Evolutionary conservation across 2,797 vertebrate genomes (phyloP).

Genomic region (Propithecus perrieri): DNA sequence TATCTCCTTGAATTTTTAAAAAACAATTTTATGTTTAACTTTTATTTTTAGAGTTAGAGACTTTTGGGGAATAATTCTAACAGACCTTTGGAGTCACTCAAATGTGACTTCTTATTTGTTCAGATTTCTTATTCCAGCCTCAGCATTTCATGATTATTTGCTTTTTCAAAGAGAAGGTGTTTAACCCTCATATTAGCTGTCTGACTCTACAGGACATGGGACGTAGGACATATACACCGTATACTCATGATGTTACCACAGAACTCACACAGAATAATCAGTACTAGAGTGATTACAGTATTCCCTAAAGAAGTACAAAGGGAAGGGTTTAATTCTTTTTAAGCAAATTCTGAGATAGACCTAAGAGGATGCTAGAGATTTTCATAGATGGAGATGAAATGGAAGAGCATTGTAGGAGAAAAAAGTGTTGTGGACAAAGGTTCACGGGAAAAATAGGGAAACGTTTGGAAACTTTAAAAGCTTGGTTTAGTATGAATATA

Average conservation of each 20-base stretch:
- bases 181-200: neutral
- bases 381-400: neutral
- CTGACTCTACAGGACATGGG: neutral
- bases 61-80: neutral
- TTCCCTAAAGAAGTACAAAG: neutral
- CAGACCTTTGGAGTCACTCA: neutral
- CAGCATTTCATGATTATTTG: neutral
- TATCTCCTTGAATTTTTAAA: neutral
- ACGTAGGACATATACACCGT: neutral
- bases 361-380: neutral
- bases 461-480: neutral
- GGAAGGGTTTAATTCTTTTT: neutral
- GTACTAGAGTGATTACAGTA: neutral
- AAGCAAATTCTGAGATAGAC: neutral
- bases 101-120: neutral
- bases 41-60: constrained; percentile 26
- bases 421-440: neutral
- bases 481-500: neutral
- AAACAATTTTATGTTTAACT: neutral
- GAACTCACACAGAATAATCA: neutral
- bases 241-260: neutral
- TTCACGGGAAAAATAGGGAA: neutral
- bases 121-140: neutral
- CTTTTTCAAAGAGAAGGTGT: neutral
- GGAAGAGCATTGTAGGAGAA: neutral